Percentiles rank a stretch among this genome's conserved stretches.
These are phyloP conservation scores for Pristis pectinata DNA, from an alignment of 2,797 vertebrate species.

Conservation along the genomic window DNA sequence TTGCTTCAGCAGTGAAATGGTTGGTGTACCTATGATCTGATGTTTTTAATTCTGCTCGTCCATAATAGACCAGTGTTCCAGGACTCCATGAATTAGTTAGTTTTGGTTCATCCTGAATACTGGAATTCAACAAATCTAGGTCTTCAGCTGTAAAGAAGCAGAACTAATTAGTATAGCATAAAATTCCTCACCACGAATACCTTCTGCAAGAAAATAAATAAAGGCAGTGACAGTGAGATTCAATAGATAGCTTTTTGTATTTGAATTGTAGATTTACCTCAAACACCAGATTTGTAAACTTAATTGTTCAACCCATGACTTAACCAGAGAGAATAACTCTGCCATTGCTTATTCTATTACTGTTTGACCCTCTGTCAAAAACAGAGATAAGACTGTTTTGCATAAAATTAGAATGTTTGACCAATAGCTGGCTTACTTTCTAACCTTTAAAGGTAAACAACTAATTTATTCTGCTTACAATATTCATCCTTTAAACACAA, in stretches of 20 bases:
- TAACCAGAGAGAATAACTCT: not conserved
- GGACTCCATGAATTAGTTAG: conserved; percentile 73
- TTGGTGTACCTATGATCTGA: conserved; percentile 85
- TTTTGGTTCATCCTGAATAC: conserved; percentile 66
- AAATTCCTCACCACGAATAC: not conserved
- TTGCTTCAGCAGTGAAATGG: not conserved
- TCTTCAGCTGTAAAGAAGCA: conserved; percentile 72
- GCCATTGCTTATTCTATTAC: not conserved
- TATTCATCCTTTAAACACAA: not conserved
- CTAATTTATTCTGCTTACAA: not conserved
- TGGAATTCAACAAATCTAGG: conserved; percentile 80
- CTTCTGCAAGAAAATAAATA: not conserved
- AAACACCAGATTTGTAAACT: not conserved
- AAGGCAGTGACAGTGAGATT: not conserved
- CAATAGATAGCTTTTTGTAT: not conserved
- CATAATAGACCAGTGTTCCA: conserved; percentile 83
- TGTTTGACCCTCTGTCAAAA: not conserved
- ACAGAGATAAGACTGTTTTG: not conserved
- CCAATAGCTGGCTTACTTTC: not conserved
- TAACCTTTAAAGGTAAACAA: not conserved
- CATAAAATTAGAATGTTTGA: not conserved
- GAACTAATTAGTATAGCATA: not conserved
- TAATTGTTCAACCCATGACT: not conserved
- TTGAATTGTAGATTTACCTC: conserved; percentile 4
- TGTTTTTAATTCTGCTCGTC: conserved; percentile 92